A percentile compares a stretch with the other conserved stretches of the same genome.
Conservation (phyloP, 2,113 vertebrate genomes). For the human region DNA sequence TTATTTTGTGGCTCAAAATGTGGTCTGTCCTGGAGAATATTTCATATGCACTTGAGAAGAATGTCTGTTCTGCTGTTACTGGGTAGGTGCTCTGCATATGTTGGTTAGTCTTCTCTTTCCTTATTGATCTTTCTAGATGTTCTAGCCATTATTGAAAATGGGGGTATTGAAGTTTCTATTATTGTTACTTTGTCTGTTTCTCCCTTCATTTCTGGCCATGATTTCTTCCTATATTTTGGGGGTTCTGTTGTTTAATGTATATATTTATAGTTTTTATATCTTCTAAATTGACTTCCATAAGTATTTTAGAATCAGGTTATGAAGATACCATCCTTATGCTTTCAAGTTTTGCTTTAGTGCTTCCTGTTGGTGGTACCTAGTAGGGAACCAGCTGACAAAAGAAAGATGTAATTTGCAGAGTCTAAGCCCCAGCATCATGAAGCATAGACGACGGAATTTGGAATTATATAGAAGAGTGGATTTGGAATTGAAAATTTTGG, state of each 20-base stretch:
- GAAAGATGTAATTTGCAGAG: not conserved
- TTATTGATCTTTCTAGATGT: not conserved
- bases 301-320: not conserved
- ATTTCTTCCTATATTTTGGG: not conserved
- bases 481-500: not conserved
- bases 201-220: not conserved
- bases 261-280: not conserved
- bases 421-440: not conserved
- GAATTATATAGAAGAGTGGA: not conserved
- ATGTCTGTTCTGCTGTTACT: not conserved
- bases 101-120: not conserved
- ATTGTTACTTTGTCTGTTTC: not conserved
- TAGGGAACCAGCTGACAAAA: not conserved
- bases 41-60: not conserved
- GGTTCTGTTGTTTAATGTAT: not conserved
- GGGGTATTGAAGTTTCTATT: not conserved
- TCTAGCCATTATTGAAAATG: not conserved
- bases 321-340: not conserved
- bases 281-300: not conserved
- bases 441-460: not conserved
- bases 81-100: not conserved
- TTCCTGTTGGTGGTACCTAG: not conserved
- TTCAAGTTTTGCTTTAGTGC: not conserved
- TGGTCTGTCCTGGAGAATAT: not conserved
- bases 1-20: not conserved